Evolutionary conservation across 2,797 vertebrate species (phyloP), one percentile per base, ranked within the genome.

Genomic region (Acipenser ruthenus): DNA sequence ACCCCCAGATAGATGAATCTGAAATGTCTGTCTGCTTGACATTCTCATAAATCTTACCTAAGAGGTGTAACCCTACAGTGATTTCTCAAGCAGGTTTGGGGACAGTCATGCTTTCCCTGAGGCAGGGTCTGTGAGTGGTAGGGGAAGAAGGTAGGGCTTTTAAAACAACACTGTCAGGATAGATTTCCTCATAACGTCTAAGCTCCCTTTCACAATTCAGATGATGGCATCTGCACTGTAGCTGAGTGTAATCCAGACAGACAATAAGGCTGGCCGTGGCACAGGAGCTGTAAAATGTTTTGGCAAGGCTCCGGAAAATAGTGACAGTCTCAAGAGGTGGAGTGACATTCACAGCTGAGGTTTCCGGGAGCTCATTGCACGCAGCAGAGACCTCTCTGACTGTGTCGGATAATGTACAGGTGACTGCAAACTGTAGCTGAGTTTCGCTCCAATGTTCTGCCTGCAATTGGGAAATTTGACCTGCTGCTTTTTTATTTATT

Each of bases 231-330:
- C 11, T 58, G 55, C 12, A n/a, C 13, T 58, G 9, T 58, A 11
- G 6, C 55, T 18, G 23, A 37, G 23, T 37, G 50, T 70, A 69
- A 73, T 52, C 10, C 13, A 49, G 58, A 50, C 60, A 68, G 68
- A 68, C 66, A 64, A 23, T 65, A 60, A 58, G 12, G 55, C 55
- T 11, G 55, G 55, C 12, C 6, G 3, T 58, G 55, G 13, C 9
- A 58, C 55, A 58, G 55, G 13, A 58, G 55, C 55, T 58, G 55
- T 58, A 58, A 58, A 58, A 12, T n/a, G 12, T 58, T 58, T 58
- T 58, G 55, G 55, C 11, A 58, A 58, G 2, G 9, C 10, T 10
- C 12, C 55, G 12, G 55, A 58, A 11, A 4, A 49, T 50, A 65
- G 58, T 37, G 23, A 37, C 23, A 37, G 23, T 23, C 23, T 37